A percentile compares a stretch with the other conserved stretches of the same genome.
Conservation (phyloP, 2,888 invertebrate species). For the Coremacera marginata region DNA sequence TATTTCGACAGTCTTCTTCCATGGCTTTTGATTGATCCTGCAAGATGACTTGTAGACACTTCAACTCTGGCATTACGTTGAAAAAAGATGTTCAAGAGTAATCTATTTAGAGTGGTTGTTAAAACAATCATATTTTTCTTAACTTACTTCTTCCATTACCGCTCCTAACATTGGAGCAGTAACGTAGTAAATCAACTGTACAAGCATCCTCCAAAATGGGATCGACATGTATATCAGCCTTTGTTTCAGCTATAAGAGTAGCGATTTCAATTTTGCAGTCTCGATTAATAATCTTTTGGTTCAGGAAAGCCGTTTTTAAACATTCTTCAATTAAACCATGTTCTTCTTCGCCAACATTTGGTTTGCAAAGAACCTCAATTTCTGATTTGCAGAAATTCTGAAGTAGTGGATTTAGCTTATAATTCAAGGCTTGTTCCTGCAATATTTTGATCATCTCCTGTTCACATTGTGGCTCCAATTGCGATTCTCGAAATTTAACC, state of each 20-base stretch:
- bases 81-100: conserved; percentile 11
- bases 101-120: neutral
- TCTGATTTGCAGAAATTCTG: conserved; percentile 84
- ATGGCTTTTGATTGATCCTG: conserved; percentile 79
- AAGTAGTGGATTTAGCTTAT: conserved; percentile 89
- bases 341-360: conserved; percentile 61
- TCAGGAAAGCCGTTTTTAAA: conserved; percentile 84
- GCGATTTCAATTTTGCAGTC: conserved; percentile 89
- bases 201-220: conserved; percentile 91
- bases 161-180: conserved; percentile 83
- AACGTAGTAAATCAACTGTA: conserved; percentile 83
- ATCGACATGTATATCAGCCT: conserved; percentile 96
- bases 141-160: conserved; percentile 89
- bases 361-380: conserved; percentile 75
- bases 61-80: conserved; percentile 75
- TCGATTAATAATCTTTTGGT: conserved; percentile 79
- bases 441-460: conserved; percentile 85
- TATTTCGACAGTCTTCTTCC: conserved; percentile 82
- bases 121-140: neutral
- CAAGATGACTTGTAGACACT: conserved; percentile 80
- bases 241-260: conserved; percentile 87
- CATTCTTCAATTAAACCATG: conserved; percentile 84
- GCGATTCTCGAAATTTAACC: conserved; percentile 80
- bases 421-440: conserved; percentile 90
- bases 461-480: conserved; percentile 82